These are phyloP conservation scores for Geotrupes spiniger DNA, from an alignment of 2,888 invertebrate genomes.

Conservation along the genomic window DNA sequence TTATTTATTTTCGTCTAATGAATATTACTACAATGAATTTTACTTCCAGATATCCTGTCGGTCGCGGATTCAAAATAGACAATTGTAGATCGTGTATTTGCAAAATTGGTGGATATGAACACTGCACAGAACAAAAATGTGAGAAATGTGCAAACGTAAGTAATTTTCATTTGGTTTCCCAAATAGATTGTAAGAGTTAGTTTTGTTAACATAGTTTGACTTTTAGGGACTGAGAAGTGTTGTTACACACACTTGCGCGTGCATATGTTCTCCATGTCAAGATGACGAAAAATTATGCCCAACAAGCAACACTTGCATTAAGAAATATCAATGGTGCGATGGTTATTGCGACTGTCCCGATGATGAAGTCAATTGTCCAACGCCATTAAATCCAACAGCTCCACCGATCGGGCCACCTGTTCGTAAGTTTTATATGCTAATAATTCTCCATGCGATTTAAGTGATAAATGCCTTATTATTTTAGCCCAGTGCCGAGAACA, in stretches of 20 bases:
- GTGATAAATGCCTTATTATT: too few species aligned
- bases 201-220: too few species aligned
- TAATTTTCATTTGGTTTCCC: constrained; percentile 8
- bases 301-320: constrained; percentile 71
- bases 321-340: constrained; percentile 73
- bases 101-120: constrained; percentile 67
- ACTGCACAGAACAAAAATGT: constrained; percentile 69
- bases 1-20: too few species aligned
- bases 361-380: constrained; percentile 72
- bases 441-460: too few species aligned
- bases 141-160: constrained; percentile 60
- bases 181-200: too few species aligned
- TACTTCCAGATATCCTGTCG: constrained; percentile 64
- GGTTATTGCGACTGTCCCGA: constrained; percentile 79
- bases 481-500: too few species aligned
- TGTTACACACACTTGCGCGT: constrained; percentile 63
- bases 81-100: constrained; percentile 80
- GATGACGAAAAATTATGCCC: constrained; percentile 66
- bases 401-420: not conserved
- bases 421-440: not conserved
- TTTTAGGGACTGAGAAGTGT: constrained; percentile 57
- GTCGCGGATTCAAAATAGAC: constrained; percentile 65
- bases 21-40: too few species aligned
- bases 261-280: constrained; percentile 71
- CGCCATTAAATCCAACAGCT: constrained; percentile 7